These are phyloP conservation scores for Magallana ariakensis DNA, from an alignment of 1,140 invertebrate species.

Conservation along the genomic window DNA sequence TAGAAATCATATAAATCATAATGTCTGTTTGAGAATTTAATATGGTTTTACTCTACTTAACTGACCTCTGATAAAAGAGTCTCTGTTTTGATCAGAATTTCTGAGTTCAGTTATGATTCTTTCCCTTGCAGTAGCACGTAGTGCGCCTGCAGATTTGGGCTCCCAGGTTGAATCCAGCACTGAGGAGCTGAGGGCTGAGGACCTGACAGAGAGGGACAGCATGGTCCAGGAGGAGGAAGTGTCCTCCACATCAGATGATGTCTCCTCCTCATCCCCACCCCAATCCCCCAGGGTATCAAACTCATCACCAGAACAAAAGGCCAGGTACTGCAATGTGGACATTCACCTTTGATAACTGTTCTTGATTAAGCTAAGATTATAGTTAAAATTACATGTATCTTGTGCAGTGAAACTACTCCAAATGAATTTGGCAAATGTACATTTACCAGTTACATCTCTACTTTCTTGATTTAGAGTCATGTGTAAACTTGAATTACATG, in stretches of 20 bases:
- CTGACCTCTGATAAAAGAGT: background rate
- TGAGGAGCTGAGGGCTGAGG: constrained; percentile 23
- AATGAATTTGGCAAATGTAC: no score
- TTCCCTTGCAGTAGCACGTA: constrained; percentile 42
- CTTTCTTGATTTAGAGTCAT: no score
- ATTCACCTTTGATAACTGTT: no score
- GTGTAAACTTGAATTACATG: no score
- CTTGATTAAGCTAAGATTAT: no score
- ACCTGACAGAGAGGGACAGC: constrained; percentile 24
- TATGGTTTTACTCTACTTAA: no score
- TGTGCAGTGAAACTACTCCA: no score
- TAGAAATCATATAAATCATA: background rate
- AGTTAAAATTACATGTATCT: no score
- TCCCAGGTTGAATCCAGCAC: constrained; percentile 15
- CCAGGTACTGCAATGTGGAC: background rate
- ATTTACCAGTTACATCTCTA: no score
- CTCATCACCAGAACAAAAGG: constrained; percentile 1
- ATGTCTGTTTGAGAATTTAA: background rate
- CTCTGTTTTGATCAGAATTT: background rate
- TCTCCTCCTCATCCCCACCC: background rate
- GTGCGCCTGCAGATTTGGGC: constrained; percentile 51
- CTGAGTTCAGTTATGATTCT: background rate
- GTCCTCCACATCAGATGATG: constrained; percentile 34
- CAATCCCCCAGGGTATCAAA: background rate
- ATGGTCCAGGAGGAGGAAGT: constrained; percentile 43